These are phyloP conservation scores for Callionymus lyra DNA, from an alignment of 2,113 vertebrate genomes.

Conservation along the genomic window DNA sequence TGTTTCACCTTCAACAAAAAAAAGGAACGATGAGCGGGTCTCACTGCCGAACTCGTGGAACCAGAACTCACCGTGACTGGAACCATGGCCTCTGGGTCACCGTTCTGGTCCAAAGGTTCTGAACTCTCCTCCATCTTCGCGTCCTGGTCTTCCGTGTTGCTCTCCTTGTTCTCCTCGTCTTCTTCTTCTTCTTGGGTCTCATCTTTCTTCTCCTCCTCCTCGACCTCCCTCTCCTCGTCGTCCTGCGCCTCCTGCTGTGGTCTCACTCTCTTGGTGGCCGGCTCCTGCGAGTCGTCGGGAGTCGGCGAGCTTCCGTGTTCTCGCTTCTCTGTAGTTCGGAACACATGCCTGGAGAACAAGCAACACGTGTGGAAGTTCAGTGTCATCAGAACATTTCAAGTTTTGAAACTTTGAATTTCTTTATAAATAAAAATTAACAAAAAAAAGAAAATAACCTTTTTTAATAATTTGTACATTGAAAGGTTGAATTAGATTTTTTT, in stretches of 20 bases:
- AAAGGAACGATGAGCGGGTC: conserved; percentile 1
- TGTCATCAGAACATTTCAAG: not conserved
- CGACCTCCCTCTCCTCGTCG: conserved; percentile 19
- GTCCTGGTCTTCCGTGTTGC: conserved; percentile 2
- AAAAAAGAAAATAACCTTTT: not conserved
- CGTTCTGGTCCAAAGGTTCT: conserved; percentile 4
- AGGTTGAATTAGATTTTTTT: too few species aligned
- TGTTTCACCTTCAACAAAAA: conserved; percentile 13
- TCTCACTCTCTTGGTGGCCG: conserved; percentile 52
- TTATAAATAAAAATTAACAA: not conserved
- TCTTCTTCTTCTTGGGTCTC: not conserved
- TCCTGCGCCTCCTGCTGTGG: conserved; percentile 17
- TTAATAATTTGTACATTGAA: too few species aligned
- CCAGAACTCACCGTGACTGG: not conserved
- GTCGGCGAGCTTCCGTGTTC: conserved; percentile 12
- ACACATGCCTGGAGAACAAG: conserved; percentile 38
- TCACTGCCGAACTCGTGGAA: conserved; percentile 4
- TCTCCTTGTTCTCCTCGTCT: not conserved
- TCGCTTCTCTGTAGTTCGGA: conserved; percentile 26
- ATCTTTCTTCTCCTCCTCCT: conserved; percentile 9
- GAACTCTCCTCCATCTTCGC: not conserved
- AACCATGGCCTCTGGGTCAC: conserved; percentile 3
- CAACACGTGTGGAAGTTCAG: not conserved
- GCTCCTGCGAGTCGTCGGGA: conserved; percentile 39
- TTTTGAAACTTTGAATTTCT: too few species aligned